Evolutionary conservation across 2,797 vertebrate genomes (phyloP).

Genomic region (Tympanoctomys barrerae): DNA sequence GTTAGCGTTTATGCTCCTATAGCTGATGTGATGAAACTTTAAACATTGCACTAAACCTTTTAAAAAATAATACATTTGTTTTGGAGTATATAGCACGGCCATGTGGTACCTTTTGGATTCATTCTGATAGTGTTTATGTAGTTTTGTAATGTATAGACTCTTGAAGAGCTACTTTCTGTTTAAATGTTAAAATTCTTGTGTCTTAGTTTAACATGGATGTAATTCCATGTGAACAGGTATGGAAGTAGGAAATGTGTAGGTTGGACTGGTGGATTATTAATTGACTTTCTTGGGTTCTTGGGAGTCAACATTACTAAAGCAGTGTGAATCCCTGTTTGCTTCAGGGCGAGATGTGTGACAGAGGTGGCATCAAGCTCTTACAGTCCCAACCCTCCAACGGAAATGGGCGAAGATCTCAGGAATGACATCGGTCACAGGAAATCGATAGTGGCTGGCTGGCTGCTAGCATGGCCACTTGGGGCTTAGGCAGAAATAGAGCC

Average conservation of each 20-base stretch:
- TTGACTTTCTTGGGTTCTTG: slow-evolving; percentile 96
- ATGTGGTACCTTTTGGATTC: slow-evolving; percentile 88
- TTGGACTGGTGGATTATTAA: slow-evolving; percentile 95
- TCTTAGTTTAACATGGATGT: slow-evolving; percentile 91
- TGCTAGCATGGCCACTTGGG: slow-evolving; percentile 95
- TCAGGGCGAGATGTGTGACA: slow-evolving; percentile 99
- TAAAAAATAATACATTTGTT: slow-evolving; percentile 85
- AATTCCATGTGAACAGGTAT: slow-evolving; percentile 92
- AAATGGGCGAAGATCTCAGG: slow-evolving; percentile 99
- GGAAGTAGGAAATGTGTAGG: slow-evolving; percentile 94
- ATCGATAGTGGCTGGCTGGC: slow-evolving; percentile 97
- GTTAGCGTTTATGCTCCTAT: slow-evolving; percentile 86
- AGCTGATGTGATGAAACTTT: slow-evolving; percentile 87
- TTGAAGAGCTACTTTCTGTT: slow-evolving; percentile 87
- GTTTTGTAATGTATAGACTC: slow-evolving; percentile 86
- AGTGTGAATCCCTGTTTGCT: slow-evolving; percentile 99
- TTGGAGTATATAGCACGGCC: slow-evolving; percentile 86
- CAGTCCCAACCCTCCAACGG: slow-evolving; percentile 97
- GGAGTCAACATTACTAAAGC: slow-evolving; percentile 99
- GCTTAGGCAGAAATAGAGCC: slow-evolving; percentile 97
- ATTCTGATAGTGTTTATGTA: slow-evolving; percentile 87
- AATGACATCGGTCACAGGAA: slow-evolving; percentile 98
- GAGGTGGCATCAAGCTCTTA: slow-evolving; percentile 99
- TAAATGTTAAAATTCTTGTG: slow-evolving; percentile 89
- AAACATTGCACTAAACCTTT: slow-evolving; percentile 81